phyloP scores from a whole-genome alignment of 2,797 vertebrate genomes.

The Trematomus bernacchii region DNA sequence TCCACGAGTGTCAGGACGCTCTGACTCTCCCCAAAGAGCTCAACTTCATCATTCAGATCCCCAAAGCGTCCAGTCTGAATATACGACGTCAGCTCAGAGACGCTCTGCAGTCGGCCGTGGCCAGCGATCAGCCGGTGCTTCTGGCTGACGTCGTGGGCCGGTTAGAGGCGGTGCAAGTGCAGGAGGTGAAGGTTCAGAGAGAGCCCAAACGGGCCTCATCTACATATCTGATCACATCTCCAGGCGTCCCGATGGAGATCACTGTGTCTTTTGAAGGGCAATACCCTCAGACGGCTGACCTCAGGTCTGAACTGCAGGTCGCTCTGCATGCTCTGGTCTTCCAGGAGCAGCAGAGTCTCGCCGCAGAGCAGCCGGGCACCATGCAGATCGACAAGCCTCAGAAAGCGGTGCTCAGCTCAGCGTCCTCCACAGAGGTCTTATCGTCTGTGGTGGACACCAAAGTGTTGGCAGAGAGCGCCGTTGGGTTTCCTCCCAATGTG shows the following conservation, averaged over 20 bases:
- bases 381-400: conserved; percentile 65
- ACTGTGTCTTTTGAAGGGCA: conserved; percentile 85
- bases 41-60: conserved; percentile 78
- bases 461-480: conserved; percentile 70
- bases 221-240: conserved; percentile 87
- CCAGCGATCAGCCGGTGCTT: conserved; percentile 83
- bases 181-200: conserved; percentile 81
- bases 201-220: conserved; percentile 81
- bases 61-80: conserved; percentile 78
- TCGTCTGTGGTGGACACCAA: conserved; percentile 73
- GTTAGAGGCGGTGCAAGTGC: conserved; percentile 83
- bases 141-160: conserved; percentile 85
- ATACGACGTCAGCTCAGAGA: conserved; percentile 85
- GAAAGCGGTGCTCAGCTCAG: conserved; percentile 58
- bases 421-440: conserved; percentile 59
- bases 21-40: conserved; percentile 85
- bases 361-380: conserved; percentile 77
- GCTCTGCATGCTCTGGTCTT: conserved; percentile 86
- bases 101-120: conserved; percentile 86
- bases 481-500: conserved; percentile 51
- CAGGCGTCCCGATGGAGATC: conserved; percentile 85
- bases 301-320: conserved; percentile 86
- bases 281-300: conserved; percentile 86
- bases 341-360: conserved; percentile 85
- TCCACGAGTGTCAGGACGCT: conserved; percentile 78